These are phyloP conservation scores for Sminthopsis crassicaudata DNA, from an alignment of 2,113 vertebrate species.

Conservation along the genomic window DNA sequence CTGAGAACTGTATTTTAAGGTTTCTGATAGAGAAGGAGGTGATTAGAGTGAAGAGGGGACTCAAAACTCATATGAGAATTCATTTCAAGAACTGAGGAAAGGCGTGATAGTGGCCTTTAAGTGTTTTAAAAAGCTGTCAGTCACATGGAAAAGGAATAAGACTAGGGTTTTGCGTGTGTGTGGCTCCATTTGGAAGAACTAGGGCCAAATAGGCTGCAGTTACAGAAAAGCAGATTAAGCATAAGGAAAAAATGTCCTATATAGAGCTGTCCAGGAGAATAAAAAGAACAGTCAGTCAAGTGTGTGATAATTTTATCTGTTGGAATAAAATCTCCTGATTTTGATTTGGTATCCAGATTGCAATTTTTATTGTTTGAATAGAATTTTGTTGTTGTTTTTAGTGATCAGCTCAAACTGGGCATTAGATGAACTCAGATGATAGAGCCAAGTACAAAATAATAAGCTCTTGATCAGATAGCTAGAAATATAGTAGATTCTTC, in stretches of 20 bases:
- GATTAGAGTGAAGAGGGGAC: not conserved
- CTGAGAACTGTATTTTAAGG: not conserved
- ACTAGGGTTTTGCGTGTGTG: not conserved
- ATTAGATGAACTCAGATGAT: not conserved
- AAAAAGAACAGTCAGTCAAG: constrained; percentile 60
- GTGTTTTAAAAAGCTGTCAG: not conserved
- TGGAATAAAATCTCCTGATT: constrained; percentile 64
- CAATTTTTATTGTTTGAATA: not conserved
- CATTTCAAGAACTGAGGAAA: not conserved
- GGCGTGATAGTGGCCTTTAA: not conserved
- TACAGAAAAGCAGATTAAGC: not conserved
- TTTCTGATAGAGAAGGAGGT: not conserved
- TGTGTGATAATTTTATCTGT: constrained; percentile 74
- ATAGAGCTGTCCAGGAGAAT: not conserved
- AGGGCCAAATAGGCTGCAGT: not conserved
- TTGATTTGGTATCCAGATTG: constrained; percentile 65
- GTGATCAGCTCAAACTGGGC: not conserved
- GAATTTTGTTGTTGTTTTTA: not conserved
- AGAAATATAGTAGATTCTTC: not conserved
- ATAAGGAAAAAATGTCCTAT: not conserved
- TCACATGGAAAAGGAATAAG: not conserved
- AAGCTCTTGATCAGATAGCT: not conserved
- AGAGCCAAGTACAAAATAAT: not conserved
- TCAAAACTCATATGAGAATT: not conserved
- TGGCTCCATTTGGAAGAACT: not conserved